phyloP scores from a whole-genome alignment of 2,888 invertebrate species.

The Nomada ruficornis region DNA sequence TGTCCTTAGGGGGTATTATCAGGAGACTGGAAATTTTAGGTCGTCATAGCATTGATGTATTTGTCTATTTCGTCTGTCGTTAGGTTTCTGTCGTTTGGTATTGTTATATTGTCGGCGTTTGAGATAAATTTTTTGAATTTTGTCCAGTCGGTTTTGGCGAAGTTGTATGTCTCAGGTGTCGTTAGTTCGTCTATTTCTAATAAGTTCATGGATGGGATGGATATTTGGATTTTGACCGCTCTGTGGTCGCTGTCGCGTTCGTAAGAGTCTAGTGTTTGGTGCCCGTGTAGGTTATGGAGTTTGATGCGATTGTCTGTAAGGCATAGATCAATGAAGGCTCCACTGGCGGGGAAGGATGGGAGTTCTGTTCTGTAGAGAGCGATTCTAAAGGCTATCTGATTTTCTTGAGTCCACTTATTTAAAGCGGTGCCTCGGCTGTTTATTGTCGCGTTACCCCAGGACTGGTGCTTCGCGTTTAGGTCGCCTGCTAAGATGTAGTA shows the following conservation, averaged over 20 bases:
- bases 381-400: neutral
- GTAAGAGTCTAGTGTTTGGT: neutral
- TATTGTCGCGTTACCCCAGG: neutral
- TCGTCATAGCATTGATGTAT: too few relatives aligned
- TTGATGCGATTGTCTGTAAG: constrained; percentile 2
- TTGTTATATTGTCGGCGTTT: neutral
- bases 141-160: constrained; percentile 50
- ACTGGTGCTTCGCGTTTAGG: constrained; percentile 31
- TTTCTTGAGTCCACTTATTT: neutral
- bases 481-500: constrained; percentile 59
- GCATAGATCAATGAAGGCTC: neutral
- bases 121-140: constrained; percentile 22
- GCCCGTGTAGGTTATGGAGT: neutral
- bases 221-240: neutral
- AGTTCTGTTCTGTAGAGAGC: neutral
- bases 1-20: too few relatives aligned
- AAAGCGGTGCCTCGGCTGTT: neutral
- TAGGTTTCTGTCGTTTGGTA: constrained; percentile 51
- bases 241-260: constrained; percentile 15
- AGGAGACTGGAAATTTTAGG: too few relatives aligned
- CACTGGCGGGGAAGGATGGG: neutral
- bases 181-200: neutral
- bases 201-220: neutral
- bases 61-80: constrained; percentile 32
- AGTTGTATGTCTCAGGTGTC: neutral